phyloP scores from a whole-genome alignment of 1,140 invertebrate genomes.

The Temnothorax nylanderi region DNA sequence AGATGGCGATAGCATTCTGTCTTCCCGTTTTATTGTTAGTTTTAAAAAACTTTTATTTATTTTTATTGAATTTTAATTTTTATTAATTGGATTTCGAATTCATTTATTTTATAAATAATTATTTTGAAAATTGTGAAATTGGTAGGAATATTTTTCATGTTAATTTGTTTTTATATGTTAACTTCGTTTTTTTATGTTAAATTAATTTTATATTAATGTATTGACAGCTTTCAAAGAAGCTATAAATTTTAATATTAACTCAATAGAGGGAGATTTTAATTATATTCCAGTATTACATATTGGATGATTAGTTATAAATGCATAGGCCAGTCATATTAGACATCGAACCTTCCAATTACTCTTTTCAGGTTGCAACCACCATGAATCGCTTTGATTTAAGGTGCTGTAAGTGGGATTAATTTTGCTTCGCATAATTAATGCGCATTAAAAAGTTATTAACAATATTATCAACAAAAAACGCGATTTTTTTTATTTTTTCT shows the following conservation, averaged over 20 bases:
- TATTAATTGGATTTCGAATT: neutral
- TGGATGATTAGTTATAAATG: neutral
- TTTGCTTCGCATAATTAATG: too few relatives aligned
- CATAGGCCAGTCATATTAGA: too few relatives aligned
- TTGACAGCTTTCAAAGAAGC: neutral
- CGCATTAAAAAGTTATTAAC: too few relatives aligned
- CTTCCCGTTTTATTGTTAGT: neutral
- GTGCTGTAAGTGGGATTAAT: too few relatives aligned
- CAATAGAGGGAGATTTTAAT: neutral
- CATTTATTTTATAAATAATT: neutral
- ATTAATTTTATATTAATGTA: constrained; percentile 16
- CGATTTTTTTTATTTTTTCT: too few relatives aligned
- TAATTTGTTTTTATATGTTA: neutral
- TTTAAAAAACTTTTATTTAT: neutral
- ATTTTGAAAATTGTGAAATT: neutral
- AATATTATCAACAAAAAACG: too few relatives aligned
- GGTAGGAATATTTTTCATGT: neutral
- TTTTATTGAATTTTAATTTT: neutral
- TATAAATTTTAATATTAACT: neutral
- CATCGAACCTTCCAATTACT: too few relatives aligned
- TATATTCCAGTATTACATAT: neutral
- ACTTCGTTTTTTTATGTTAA: neutral
- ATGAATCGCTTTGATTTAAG: too few relatives aligned
- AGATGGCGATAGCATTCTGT: constrained; percentile 65
- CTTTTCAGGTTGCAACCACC: too few relatives aligned